Evolutionary conservation across 2,113 vertebrate species (phyloP).

Genomic region (Embiotoca jacksoni): DNA sequence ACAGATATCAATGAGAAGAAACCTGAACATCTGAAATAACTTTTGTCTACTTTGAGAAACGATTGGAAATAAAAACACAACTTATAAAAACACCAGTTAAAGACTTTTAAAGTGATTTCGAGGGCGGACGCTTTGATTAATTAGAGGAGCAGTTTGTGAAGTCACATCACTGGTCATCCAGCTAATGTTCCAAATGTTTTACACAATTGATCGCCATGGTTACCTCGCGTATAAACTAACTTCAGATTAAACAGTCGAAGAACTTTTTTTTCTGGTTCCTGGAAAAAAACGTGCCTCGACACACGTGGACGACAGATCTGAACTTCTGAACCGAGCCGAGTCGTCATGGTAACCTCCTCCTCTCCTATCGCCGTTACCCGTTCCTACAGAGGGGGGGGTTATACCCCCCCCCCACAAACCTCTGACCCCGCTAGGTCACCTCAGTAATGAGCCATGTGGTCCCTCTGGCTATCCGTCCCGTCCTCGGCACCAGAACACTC

Average conservation of each 20-base stretch:
- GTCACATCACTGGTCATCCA: background rate
- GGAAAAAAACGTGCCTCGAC: background rate
- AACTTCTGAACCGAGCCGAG: constrained; percentile 67
- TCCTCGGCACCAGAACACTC: constrained; percentile 47
- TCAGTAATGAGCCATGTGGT: constrained; percentile 71
- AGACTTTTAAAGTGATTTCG: background rate
- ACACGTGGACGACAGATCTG: constrained; percentile 47
- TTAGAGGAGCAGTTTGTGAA: background rate
- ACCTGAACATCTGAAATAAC: no score
- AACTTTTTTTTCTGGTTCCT: constrained; percentile 30
- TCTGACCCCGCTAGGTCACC: constrained; percentile 64
- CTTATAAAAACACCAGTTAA: background rate
- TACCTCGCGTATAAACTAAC: background rate
- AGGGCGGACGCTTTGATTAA: background rate
- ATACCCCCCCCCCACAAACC: constrained; percentile 40
- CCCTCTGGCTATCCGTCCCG: constrained; percentile 54
- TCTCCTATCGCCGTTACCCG: constrained; percentile 15
- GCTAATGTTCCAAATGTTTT: background rate
- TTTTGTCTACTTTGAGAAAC: no score
- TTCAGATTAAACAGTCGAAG: constrained; percentile 9
- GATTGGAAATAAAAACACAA: background rate
- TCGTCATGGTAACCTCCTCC: constrained; percentile 7
- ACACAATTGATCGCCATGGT: background rate
- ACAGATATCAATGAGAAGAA: no score
- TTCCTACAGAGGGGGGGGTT: constrained; percentile 19